phyloP scores from a whole-genome alignment of 92 coral and sea anemone species.

The Paramuricea clavata region DNA sequence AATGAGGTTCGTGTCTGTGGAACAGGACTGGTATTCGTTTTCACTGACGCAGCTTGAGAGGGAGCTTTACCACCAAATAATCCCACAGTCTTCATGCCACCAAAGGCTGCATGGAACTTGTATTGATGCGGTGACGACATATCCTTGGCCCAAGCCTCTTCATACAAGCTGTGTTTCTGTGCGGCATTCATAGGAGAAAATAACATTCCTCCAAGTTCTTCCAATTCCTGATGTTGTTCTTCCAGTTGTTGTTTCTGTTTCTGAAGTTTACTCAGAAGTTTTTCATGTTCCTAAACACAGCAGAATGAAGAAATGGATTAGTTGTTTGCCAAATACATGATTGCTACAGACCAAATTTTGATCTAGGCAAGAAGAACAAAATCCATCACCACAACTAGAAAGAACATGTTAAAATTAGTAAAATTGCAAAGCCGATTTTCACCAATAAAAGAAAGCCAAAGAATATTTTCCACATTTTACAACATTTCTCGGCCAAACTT shows the following conservation, averaged over 20 bases:
- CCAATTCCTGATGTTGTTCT: slow-evolving; percentile 97
- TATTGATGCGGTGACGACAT: slow-evolving; percentile 49
- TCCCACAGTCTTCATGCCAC: slow-evolving; percentile 1
- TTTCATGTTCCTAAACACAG: slow-evolving; percentile 85
- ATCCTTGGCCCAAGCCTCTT: slow-evolving; percentile 52
- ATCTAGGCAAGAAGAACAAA: too few relatives aligned
- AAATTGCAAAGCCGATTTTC: too few relatives aligned
- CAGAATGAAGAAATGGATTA: neutral
- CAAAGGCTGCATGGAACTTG: slow-evolving; percentile 37
- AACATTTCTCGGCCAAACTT: too few relatives aligned
- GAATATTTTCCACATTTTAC: too few relatives aligned
- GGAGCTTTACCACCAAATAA: neutral
- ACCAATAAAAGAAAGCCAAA: too few relatives aligned
- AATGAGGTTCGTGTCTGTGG: slow-evolving; percentile 39
- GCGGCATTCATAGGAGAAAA: slow-evolving; percentile 75
- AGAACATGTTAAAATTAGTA: too few relatives aligned
- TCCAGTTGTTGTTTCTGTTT: slow-evolving; percentile 94
- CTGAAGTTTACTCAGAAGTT: slow-evolving; percentile 91
- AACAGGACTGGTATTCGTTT: neutral
- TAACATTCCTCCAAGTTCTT: slow-evolving; percentile 91
- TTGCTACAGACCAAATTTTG: too few relatives aligned
- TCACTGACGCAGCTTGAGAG: neutral
- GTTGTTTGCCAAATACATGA: too few relatives aligned
- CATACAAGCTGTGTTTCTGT: slow-evolving; percentile 40
- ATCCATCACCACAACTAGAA: too few relatives aligned